Percentiles rank a stretch among this genome's conserved stretches.
Evolutionary conservation across 2,797 vertebrate genomes (phyloP).

Genomic region (Synaphobranchus kaupii): DNA sequence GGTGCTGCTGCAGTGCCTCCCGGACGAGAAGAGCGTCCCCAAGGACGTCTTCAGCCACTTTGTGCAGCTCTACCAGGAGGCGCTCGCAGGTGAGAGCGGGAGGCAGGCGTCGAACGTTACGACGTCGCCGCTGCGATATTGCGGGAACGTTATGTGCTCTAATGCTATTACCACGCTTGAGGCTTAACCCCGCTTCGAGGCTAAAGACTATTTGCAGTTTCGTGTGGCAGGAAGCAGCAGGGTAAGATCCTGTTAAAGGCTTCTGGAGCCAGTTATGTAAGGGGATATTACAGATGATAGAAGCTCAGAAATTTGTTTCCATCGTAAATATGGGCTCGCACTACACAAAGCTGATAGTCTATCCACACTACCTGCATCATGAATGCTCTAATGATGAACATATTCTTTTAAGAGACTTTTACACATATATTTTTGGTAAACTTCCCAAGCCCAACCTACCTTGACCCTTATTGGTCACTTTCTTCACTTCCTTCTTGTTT

Average conservation of each 20-base stretch:
- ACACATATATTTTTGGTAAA: no score
- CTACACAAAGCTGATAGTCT: background rate
- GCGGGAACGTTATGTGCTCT: background rate
- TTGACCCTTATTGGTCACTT: background rate
- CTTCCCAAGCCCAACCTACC: background rate
- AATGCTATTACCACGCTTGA: background rate
- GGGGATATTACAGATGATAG: background rate
- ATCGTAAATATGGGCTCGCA: background rate
- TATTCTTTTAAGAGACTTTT: no score
- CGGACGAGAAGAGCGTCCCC: conserved; percentile 94
- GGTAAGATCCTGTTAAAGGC: background rate
- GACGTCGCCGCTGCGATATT: background rate
- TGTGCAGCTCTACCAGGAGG: conserved; percentile 96
- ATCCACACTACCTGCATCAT: background rate
- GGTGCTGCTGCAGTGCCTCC: conserved; percentile 91
- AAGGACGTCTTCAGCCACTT: conserved; percentile 97
- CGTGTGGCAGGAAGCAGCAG: background rate
- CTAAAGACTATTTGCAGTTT: background rate
- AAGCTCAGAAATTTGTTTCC: background rate
- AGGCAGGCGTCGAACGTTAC: background rate
- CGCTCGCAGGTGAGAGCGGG: conserved; percentile 81
- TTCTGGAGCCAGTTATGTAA: background rate
- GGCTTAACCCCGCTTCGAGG: background rate
- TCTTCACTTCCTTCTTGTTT: background rate
- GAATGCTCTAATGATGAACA: no score